phyloP scores from a whole-genome alignment of 2,888 invertebrate genomes.

The Lasioglossum vierecki region DNA sequence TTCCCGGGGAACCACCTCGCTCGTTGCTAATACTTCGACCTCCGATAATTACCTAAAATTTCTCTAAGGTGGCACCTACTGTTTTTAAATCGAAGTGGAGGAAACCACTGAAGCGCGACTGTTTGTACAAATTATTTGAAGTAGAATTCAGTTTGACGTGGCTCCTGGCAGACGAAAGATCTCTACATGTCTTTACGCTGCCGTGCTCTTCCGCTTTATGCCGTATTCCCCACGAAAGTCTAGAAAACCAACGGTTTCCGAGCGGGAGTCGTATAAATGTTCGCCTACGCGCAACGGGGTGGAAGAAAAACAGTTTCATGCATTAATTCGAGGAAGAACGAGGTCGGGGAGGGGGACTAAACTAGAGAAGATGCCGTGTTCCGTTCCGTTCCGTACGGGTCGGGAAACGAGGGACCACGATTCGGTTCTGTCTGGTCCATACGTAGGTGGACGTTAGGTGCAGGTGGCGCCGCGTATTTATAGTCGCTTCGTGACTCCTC shows the following conservation, averaged over 20 bases:
- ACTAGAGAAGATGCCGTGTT: constrained; percentile 24
- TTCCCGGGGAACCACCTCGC: too few relatives aligned
- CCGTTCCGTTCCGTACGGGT: constrained; percentile 42
- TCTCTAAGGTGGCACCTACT: not conserved
- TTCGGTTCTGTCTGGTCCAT: constrained; percentile 75
- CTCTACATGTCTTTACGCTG: not conserved
- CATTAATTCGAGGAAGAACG: constrained; percentile 39
- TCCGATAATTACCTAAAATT: not conserved
- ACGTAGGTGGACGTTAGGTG: constrained; percentile 79
- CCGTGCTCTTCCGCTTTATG: not conserved
- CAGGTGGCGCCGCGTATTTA: constrained; percentile 81
- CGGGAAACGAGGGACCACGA: constrained; percentile 55
- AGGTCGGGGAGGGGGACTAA: constrained; percentile 3
- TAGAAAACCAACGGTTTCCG: not conserved
- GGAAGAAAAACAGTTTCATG: constrained; percentile 34
- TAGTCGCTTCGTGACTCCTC: constrained; percentile 81
- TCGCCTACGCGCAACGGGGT: not conserved
- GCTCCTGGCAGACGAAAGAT: not conserved
- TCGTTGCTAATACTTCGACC: not conserved
- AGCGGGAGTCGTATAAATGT: not conserved
- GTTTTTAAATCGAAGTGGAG: not conserved
- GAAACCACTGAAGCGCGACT: not conserved
- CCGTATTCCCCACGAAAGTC: not conserved
- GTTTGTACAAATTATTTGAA: not conserved
- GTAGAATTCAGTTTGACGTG: not conserved